Evolutionary conservation across 2,888 invertebrate species (phyloP).

Genomic region (Erebia aethiops): DNA sequence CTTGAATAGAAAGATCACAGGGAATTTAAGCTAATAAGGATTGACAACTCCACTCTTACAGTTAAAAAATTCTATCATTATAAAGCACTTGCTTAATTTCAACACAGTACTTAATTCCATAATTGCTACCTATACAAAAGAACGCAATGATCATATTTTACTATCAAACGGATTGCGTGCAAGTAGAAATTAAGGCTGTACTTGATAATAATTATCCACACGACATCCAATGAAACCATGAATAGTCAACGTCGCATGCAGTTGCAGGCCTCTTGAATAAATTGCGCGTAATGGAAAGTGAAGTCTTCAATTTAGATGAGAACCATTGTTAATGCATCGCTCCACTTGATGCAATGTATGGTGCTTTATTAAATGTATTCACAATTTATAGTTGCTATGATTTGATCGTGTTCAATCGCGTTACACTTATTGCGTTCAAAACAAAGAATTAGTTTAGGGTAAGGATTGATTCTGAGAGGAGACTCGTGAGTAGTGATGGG

Average conservation of each 20-base stretch:
- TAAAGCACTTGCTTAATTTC: constrained; percentile 2
- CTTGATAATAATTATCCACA: constrained; percentile 36
- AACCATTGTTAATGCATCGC: constrained; percentile 37
- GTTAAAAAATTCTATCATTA: neutral
- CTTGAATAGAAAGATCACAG: neutral
- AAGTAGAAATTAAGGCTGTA: constrained; percentile 34
- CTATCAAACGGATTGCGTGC: constrained; percentile 30
- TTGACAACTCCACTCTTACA: neutral
- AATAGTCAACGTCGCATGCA: constrained; percentile 29
- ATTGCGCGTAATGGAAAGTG: constrained; percentile 40
- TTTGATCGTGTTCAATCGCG: neutral
- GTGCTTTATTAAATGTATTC: constrained; percentile 27
- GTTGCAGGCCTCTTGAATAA: constrained; percentile 33
- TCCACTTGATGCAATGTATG: constrained; percentile 34
- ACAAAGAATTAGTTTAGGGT: no score
- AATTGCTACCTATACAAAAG: constrained; percentile 13
- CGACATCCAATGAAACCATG: constrained; percentile 31
- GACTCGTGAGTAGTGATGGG: no score
- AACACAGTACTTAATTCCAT: constrained; percentile 4
- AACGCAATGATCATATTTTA: constrained; percentile 7
- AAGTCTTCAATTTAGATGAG: constrained; percentile 36
- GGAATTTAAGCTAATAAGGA: neutral
- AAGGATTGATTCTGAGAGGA: no score
- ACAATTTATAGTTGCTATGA: constrained; percentile 11
- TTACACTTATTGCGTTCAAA: no score